Base-by-base conservation (phyloP, 2,888 invertebrate genomes). In the Ethmia dodecea region DNA sequence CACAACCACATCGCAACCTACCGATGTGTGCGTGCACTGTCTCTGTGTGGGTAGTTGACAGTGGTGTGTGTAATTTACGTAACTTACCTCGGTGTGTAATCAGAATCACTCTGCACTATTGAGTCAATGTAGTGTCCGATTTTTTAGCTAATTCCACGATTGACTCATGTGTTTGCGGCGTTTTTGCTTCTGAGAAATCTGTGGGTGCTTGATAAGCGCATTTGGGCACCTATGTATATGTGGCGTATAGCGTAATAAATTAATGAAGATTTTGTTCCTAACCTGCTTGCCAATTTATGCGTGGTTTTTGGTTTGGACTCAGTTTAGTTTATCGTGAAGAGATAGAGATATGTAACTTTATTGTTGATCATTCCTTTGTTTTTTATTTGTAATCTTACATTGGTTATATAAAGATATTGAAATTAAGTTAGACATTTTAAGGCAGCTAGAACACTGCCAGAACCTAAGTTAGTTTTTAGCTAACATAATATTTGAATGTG, bases 131-230 rank as follows among this genome's bases (percentile, higher is more conserved):
- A 65, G 67, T 67, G 71, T 71, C 72, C 66, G 65, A 71, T 76
- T 78, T 84, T 75, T 83, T 80, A 72, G 67, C 68, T 74, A 74
- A 78, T 76, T 79, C 12, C 59, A 48, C 57, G 51, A 73, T 83
- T 86, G 86, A 83, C 73, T 84, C 86, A 86, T 79, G 60, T 74
- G 70, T 79, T 79, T 69, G 65, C 59, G 45, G 56, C 49, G 51
- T 63, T 64, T 69, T 61, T 52, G 52, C 48, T 62, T 68, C 60
- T 45, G 53, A 50, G 64, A 65, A 67, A 56, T 57, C 49, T 47
- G 49, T 62, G 60, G 66, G 67, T 56, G 55, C 59, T 60, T 58
- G 74, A 73, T 71, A 73, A 60, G 55, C 45, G 49, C 49, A 11
- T 60, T 62, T 62, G 44, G 47, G 52, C 45, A 57, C 62, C 59